Conservation (phyloP, 1,140 invertebrate species). For the Anadara kagoshimensis region DNA sequence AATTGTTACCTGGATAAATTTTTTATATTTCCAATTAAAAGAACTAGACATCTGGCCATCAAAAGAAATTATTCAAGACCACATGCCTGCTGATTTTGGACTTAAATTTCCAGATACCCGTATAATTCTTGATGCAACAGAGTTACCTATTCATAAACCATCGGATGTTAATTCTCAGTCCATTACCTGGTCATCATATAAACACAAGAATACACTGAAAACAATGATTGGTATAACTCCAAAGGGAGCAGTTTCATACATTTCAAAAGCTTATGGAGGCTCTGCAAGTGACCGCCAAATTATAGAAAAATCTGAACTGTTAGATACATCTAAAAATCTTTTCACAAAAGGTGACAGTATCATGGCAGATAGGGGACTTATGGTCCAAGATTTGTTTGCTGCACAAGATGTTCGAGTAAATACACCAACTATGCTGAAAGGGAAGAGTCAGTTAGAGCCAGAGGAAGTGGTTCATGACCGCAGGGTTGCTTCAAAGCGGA, state of each 20-base stretch:
- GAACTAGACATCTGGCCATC: slow-evolving; percentile 38
- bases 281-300: slow-evolving; percentile 40
- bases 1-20: slow-evolving; percentile 35
- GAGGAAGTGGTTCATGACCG: no score
- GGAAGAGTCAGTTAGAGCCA: no score
- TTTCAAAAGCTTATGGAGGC: slow-evolving; percentile 22
- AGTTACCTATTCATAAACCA: slow-evolving; percentile 41
- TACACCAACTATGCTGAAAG: no score
- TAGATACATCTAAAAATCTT: slow-evolving; percentile 8
- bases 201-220: slow-evolving; percentile 8
- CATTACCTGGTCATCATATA: slow-evolving; percentile 4
- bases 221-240: slow-evolving; percentile 1
- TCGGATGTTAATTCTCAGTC: slow-evolving; percentile 1
- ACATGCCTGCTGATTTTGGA: slow-evolving; percentile 43
- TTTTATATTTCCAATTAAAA: slow-evolving; percentile 29
- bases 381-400: slow-evolving; percentile 53
- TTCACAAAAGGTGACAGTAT: slow-evolving; percentile 39
- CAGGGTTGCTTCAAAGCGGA: no score
- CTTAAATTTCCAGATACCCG: slow-evolving; percentile 32
- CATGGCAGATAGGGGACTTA: slow-evolving; percentile 48
- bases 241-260: slow-evolving; percentile 1
- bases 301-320: slow-evolving; percentile 30
- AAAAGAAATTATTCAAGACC: slow-evolving; percentile 1
- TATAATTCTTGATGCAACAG: slow-evolving; percentile 45
- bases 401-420: no score